phyloP scores from a whole-genome alignment of 2,797 vertebrate species.

The Sebastes hopkinsi region DNA sequence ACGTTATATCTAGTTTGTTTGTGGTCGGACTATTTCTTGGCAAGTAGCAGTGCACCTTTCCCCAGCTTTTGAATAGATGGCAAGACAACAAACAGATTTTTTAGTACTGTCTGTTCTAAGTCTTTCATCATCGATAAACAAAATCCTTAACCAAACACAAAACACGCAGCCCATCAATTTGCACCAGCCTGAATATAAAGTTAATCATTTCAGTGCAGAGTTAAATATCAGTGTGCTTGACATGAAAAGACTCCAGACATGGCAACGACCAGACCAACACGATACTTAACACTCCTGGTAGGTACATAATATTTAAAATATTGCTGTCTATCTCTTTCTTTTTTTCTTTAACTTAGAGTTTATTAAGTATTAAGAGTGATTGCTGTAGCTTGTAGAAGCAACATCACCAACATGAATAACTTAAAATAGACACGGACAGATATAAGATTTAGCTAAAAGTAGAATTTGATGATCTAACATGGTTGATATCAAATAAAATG shows the following conservation, averaged over 20 bases:
- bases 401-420: too few species aligned
- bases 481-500: neutral
- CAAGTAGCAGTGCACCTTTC: neutral
- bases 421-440: neutral
- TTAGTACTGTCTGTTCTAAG: neutral
- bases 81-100: conserved; percentile 31
- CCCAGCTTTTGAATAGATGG: too few species aligned
- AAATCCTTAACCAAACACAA: neutral
- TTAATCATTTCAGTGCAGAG: conserved; percentile 49
- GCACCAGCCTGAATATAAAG: neutral
- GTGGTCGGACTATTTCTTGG: neutral
- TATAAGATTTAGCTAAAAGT: neutral
- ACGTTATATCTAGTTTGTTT: neutral
- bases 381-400: neutral
- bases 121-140: neutral
- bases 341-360: neutral
- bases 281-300: conserved; percentile 68
- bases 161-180: neutral
- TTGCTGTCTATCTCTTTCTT: neutral
- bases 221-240: conserved; percentile 29
- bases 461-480: neutral
- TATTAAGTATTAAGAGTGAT: neutral
- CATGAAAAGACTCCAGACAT: neutral
- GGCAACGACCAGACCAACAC: conserved; percentile 35
- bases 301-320: conserved; percentile 4